phyloP scores from a whole-genome alignment of 2,888 invertebrate genomes.

The Tenodera sinensis region DNA sequence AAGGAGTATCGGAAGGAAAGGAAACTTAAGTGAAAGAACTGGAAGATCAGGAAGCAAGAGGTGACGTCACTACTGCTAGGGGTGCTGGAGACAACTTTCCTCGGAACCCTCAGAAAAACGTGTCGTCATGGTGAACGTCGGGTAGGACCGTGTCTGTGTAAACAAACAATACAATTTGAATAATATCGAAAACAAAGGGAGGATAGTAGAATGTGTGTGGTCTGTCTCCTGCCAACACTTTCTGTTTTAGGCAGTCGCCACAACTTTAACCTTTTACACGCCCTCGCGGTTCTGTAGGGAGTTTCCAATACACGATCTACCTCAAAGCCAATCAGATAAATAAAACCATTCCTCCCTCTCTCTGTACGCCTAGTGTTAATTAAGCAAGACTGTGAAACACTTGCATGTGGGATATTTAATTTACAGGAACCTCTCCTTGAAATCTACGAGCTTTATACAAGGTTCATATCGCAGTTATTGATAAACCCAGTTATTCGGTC shows the following conservation, averaged over 20 bases:
- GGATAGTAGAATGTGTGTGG: neutral
- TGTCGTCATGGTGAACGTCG: neutral
- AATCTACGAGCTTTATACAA: too few relatives aligned
- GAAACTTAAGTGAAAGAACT: neutral
- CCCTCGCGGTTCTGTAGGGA: neutral
- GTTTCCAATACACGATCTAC: neutral
- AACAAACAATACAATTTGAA: slow-evolving; percentile 7
- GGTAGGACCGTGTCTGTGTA: neutral
- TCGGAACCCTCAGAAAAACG: too few relatives aligned
- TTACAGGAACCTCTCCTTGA: too few relatives aligned
- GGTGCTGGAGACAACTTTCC: neutral
- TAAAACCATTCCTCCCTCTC: too few relatives aligned
- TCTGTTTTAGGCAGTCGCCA: neutral
- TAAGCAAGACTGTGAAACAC: neutral
- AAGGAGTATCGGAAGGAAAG: neutral
- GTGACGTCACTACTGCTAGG: neutral
- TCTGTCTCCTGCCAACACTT: neutral
- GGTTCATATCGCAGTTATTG: too few relatives aligned
- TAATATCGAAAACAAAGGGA: slow-evolving; percentile 5
- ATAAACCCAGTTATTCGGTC: too few relatives aligned
- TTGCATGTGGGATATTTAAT: too few relatives aligned
- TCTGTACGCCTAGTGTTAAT: neutral
- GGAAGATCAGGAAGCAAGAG: neutral
- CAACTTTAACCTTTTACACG: neutral
- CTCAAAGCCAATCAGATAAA: neutral